phyloP scores from a whole-genome alignment of 2,113 vertebrate genomes.

The Sterrhoptilus dennistouni region DNA sequence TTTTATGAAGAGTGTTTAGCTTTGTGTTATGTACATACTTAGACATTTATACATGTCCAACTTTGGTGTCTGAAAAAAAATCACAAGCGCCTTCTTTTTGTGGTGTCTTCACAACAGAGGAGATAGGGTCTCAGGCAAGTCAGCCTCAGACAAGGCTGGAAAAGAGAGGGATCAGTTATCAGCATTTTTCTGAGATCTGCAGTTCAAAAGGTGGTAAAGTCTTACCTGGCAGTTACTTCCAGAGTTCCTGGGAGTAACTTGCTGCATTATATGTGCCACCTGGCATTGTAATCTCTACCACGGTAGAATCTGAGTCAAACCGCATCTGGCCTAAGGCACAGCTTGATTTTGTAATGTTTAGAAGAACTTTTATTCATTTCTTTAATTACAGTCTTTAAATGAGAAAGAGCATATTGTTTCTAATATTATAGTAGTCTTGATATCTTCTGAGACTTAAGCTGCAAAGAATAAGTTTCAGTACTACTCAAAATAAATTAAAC shows the following conservation, averaged over 20 bases:
- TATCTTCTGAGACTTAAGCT: neutral
- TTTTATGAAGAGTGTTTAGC: neutral
- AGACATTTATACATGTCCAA: fast-evolving
- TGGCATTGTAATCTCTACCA: neutral
- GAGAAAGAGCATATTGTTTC: neutral
- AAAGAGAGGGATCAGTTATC: neutral
- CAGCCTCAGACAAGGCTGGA: neutral
- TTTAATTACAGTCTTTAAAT: neutral
- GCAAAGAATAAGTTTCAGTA: neutral
- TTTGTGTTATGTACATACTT: neutral
- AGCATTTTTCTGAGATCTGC: neutral
- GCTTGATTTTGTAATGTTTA: neutral
- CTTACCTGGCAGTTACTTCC: neutral
- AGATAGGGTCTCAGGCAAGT: neutral
- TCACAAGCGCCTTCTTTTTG: neutral
- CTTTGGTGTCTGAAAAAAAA: neutral
- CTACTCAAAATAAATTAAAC: neutral
- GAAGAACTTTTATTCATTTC: neutral
- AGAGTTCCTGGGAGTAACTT: neutral
- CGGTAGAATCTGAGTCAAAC: neutral
- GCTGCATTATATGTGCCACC: neutral
- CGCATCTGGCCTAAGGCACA: neutral
- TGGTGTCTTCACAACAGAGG: neutral
- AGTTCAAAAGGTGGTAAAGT: neutral
- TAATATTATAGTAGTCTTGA: neutral